These are phyloP conservation scores for Digitonthophagus gazella DNA, from an alignment of 2,888 invertebrate species.

Conservation along the genomic window DNA sequence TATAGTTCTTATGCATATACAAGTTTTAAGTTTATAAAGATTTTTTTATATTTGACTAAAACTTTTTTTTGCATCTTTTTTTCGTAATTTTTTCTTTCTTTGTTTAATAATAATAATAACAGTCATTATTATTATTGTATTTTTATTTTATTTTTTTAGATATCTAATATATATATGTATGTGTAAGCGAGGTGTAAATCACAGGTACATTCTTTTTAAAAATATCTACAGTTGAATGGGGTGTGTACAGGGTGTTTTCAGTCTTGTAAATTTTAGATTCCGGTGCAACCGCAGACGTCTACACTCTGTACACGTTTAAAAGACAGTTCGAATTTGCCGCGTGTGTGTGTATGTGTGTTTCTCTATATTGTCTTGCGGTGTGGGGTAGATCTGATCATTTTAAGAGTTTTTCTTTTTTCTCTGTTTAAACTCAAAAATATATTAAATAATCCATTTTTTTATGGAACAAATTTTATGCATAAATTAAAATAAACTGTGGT, in stretches of 20 bases:
- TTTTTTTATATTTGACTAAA: neutral
- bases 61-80: conserved; percentile 31
- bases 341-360: no score
- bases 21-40: conserved; percentile 3
- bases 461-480: no score
- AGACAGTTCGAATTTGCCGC: neutral
- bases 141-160: neutral
- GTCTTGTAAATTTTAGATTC: neutral
- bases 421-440: no score
- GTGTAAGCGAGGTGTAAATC: conserved; percentile 45
- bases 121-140: neutral
- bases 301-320: neutral
- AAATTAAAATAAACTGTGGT: no score
- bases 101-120: no score
- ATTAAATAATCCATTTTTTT: no score
- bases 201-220: conserved; percentile 44
- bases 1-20: neutral
- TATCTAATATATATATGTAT: conserved; percentile 4
- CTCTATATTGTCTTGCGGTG: neutral
- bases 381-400: neutral
- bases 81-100: conserved; percentile 24
- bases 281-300: neutral
- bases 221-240: conserved; percentile 15
- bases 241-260: neutral
- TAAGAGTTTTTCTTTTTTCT: neutral